Evolutionary conservation across 2,113 vertebrate genomes (phyloP).

Genomic region (Tragulus kanchil): DNA sequence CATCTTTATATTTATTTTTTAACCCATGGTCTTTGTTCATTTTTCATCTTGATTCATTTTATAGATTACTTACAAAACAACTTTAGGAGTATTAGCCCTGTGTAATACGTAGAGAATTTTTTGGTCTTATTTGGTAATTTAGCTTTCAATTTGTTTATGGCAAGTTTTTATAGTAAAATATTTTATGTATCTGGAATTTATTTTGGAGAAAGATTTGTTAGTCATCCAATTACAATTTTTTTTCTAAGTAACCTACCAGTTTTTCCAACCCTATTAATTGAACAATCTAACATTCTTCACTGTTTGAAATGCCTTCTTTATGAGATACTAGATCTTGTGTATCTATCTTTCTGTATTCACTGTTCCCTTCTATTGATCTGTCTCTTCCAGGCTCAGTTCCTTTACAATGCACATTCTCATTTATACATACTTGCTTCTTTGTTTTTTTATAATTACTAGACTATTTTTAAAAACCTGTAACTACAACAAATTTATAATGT

Average conservation of each 20-base stretch:
- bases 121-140: conserved; percentile 8
- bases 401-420: neutral
- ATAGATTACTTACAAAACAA: conserved; percentile 25
- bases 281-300: conserved; percentile 48
- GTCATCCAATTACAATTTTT: neutral
- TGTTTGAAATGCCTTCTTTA: conserved; percentile 2
- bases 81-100: neutral
- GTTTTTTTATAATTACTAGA: neutral
- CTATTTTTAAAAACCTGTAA: too few relatives aligned
- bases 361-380: neutral
- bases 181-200: conserved; percentile 32
- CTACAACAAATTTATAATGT: neutral
- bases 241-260: neutral
- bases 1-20: conserved; percentile 28
- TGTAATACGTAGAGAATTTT: neutral
- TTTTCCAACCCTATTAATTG: neutral
- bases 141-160: conserved; percentile 3
- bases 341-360: neutral
- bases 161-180: conserved; percentile 14
- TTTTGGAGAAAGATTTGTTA: conserved; percentile 34
- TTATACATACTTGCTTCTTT: conserved; percentile 50
- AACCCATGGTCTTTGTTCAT: conserved; percentile 17
- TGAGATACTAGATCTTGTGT: neutral
- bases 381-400: neutral
- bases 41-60: neutral